Base-by-base conservation (phyloP, 2,888 invertebrate species). In the Platycnemis pennipes region DNA sequence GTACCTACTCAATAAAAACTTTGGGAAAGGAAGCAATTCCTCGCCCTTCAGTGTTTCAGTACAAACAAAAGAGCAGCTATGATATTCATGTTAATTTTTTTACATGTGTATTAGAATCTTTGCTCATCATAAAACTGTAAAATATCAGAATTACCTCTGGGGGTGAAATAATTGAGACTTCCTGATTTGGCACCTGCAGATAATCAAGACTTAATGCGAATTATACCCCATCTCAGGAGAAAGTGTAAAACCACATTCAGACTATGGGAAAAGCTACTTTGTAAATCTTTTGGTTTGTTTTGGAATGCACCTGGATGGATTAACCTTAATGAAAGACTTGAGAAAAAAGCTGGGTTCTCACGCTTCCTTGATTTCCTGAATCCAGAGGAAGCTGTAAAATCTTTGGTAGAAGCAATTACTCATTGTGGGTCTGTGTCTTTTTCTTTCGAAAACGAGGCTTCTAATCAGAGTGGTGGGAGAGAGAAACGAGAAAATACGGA, bases 391-490 rank as follows among this genome's bases (percentile, higher is more conserved):
- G 77, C 77, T 26, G 77, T 77, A 77, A 77, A 77, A 37, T 77
- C 69, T 77, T 77, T 77, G 31, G 69, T 77, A 37, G 31, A 13
- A 77, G 77, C 37, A 37, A 77, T 77, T 77, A 77, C 77, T 77
- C 69, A 31, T 37, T 77, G 31, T 31, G 77, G 19, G 2, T 31
- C 77, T 4, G 37, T 31, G 8, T 31, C 77, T 77, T 77, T 77
- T 77, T 77, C 77, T 77, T 77, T 77, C 77, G 37, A 77, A 77
- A 77, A 77, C 77, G 77, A 77, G 77, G 13, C 31, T 77, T 77
- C 37, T 31, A 77, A 77, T 77, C 77, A 77, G 77, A 77, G 31
- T 77, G 77, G 16, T 37, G 77, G 77, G 77, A 77, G 37, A 0
- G 69, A 31, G 31, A 77, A 1, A 77, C 8, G 37, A 37, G 77